Evolutionary conservation across 2,113 vertebrate species (phyloP).

Genomic region (Mus spicilegus): DNA sequence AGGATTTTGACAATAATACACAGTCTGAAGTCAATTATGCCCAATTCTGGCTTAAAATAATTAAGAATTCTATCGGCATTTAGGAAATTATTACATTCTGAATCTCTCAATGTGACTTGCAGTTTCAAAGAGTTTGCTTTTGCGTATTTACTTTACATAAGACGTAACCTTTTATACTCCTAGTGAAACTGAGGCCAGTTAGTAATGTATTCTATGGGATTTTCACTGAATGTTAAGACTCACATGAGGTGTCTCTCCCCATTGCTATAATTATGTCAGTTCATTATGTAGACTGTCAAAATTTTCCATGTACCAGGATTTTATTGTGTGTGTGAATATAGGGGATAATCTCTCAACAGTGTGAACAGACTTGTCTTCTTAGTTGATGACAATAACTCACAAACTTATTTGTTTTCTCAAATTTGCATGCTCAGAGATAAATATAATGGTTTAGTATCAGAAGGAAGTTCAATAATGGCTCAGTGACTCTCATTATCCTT

Average conservation of each 20-base stretch:
- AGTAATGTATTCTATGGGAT: not conserved
- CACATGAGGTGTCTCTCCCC: not conserved
- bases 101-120: not conserved
- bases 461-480: not conserved
- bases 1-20: not conserved
- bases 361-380: not conserved
- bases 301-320: not conserved
- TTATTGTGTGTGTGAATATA: not conserved
- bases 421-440: not conserved
- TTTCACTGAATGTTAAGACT: not conserved
- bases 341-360: not conserved
- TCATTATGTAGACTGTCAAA: conserved; percentile 18
- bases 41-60: not conserved
- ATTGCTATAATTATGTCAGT: not conserved
- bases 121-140: not conserved
- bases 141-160: conserved; percentile 14
- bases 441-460: not conserved
- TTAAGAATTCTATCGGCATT: not conserved
- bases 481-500: not conserved
- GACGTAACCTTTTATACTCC: not conserved
- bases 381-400: not conserved
- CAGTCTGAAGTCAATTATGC: not conserved
- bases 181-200: not conserved
- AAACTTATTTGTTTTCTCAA: not conserved
- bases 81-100: not conserved